These are phyloP conservation scores for Chauna torquata DNA, from an alignment of 2,113 vertebrate genomes.

Conservation along the genomic window DNA sequence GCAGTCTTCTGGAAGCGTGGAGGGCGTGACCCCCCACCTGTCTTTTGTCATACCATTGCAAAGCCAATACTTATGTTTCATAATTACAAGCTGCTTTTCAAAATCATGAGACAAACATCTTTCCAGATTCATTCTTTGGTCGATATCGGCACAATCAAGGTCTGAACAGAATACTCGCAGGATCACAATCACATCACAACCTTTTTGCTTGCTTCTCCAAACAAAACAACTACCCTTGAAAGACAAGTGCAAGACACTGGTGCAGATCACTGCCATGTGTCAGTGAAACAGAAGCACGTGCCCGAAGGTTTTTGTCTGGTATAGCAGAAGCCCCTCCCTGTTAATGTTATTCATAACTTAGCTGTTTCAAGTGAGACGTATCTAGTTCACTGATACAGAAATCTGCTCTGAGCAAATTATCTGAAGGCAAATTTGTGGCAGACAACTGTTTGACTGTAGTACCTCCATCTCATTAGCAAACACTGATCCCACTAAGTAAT, in stretches of 20 bases:
- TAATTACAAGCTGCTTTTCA: background rate
- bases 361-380: background rate
- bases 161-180: background rate
- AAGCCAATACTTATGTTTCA: background rate
- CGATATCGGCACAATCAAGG: fast-evolving
- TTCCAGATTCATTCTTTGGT: background rate
- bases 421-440: slow-evolving; percentile 46
- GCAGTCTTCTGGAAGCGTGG: fast-evolving
- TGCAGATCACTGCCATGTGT: background rate
- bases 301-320: background rate
- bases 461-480: slow-evolving; percentile 46
- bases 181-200: fast-evolving
- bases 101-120: background rate
- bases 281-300: background rate
- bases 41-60: background rate
- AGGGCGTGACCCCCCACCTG: background rate
- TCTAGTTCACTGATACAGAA: slow-evolving; percentile 3
- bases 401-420: slow-evolving; percentile 58
- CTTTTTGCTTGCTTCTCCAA: background rate
- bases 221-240: background rate
- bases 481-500: slow-evolving; percentile 59
- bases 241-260: background rate
- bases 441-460: background rate
- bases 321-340: background rate
- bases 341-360: background rate